Conservation (phyloP, 2,113 vertebrate species). For the Trichomycterus rosablanca region DNA sequence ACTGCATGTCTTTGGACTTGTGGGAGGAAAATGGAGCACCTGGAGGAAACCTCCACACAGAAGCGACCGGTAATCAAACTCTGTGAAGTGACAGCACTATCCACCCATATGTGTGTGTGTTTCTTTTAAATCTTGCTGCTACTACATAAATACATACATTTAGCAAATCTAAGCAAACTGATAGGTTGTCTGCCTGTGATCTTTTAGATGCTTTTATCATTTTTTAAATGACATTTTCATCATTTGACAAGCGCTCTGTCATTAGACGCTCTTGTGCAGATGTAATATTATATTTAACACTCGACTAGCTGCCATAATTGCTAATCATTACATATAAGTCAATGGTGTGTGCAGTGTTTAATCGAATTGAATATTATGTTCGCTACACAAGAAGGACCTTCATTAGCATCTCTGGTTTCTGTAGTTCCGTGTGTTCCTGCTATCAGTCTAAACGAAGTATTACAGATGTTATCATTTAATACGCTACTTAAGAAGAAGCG, state of each 20-base stretch:
- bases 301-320: conserved; percentile 19
- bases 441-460: conserved; percentile 47
- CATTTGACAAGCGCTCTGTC: conserved; percentile 4
- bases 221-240: neutral
- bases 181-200: no score
- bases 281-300: conserved; percentile 31
- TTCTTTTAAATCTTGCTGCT: no score
- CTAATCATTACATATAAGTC: conserved; percentile 28
- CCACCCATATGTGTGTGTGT: no score
- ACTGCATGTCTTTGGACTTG: no score
- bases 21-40: no score
- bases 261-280: neutral
- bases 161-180: no score
- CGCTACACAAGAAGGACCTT: neutral
- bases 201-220: no score
- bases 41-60: no score
- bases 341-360: conserved; percentile 23
- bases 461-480: conserved; percentile 66
- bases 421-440: neutral
- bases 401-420: neutral
- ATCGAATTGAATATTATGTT: neutral
- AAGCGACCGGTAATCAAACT: no score
- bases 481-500: conserved; percentile 14
- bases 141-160: no score
- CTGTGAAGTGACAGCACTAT: no score